phyloP scores from a whole-genome alignment of 2,888 invertebrate species.

The Tipula helvola region DNA sequence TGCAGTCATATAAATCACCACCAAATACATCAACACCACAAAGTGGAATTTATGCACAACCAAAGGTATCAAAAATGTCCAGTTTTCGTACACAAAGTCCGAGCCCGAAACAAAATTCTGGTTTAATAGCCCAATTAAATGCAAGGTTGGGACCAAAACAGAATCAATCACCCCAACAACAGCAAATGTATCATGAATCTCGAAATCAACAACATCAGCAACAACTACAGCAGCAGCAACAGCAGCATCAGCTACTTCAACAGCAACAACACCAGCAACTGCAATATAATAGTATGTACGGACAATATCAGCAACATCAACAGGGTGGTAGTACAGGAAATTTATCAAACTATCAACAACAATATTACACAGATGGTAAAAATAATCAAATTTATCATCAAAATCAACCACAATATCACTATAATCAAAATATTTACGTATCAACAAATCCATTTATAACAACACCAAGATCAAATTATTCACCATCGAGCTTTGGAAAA shows the following conservation, averaged over 20 bases:
- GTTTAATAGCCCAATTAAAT: constrained; percentile 35
- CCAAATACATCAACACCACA: constrained; percentile 22
- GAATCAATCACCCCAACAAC: constrained; percentile 18
- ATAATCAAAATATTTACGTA: constrained; percentile 33
- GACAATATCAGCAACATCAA: constrained; percentile 17
- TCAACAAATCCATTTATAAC: constrained; percentile 37
- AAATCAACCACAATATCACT: constrained; percentile 16
- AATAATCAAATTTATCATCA: constrained; percentile 32
- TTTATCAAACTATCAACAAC: constrained; percentile 19
- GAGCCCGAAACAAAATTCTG: constrained; percentile 33
- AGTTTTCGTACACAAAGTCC: constrained; percentile 32
- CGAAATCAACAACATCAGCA: constrained; percentile 13
- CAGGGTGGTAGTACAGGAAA: constrained; percentile 23
- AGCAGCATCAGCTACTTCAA: constrained; percentile 16
- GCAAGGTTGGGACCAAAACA: constrained; percentile 26
- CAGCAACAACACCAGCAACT: constrained; percentile 17
- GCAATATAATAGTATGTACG: constrained; percentile 11
- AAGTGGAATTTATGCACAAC: constrained; percentile 35
- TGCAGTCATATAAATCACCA: constrained; percentile 33
- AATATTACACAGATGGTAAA: constrained; percentile 33
- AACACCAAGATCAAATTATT: constrained; percentile 22
- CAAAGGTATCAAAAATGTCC: constrained; percentile 34
- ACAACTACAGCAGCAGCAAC: constrained; percentile 18
- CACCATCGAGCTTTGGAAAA: constrained; percentile 24
- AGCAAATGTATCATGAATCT: constrained; percentile 18